phyloP scores from a whole-genome alignment of 2,888 invertebrate species.

The Hedychridium roseum region DNA sequence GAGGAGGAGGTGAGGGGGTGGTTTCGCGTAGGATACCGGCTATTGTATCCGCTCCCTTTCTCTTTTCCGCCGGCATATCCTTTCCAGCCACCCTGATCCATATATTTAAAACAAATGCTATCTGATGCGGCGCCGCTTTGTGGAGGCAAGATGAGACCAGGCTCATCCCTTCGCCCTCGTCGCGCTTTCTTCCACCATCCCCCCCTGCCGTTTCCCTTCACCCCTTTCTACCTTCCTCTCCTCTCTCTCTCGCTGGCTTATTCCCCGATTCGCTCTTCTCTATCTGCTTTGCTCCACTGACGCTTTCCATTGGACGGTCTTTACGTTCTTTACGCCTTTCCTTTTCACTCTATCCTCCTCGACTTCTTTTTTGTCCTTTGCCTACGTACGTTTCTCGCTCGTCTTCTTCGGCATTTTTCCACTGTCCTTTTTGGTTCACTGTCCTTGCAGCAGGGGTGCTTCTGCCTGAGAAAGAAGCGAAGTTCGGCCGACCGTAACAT shows the following conservation, averaged over 20 bases:
- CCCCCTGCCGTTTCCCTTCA: conserved; percentile 23
- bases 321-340: background rate
- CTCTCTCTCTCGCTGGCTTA: conserved; percentile 10
- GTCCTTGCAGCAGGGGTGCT: conserved; percentile 43
- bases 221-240: conserved; percentile 9
- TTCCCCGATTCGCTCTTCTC: background rate
- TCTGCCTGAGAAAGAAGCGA: too few species aligned
- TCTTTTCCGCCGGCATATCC: conserved; percentile 27
- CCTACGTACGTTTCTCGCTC: conserved; percentile 8
- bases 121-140: conserved; percentile 61
- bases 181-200: conserved; percentile 29
- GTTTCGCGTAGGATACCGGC: conserved; percentile 51
- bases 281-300: background rate
- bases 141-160: conserved; percentile 57
- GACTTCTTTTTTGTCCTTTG: too few species aligned
- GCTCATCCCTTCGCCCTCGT: conserved; percentile 41
- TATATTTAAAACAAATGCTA: conserved; percentile 64
- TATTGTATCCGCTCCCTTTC: conserved; percentile 52
- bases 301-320: conserved; percentile 1
- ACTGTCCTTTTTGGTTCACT: conserved; percentile 23
- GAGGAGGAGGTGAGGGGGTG: background rate
- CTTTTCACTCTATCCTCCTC: conserved; percentile 9
- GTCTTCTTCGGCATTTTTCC: conserved; percentile 26
- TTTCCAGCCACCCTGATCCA: conserved; percentile 51
- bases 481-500: too few species aligned